A percentile compares a stretch with the other conserved stretches of the same genome.
Conservation (phyloP, 2,888 invertebrate genomes). For the Syrphus vitripennis region DNA sequence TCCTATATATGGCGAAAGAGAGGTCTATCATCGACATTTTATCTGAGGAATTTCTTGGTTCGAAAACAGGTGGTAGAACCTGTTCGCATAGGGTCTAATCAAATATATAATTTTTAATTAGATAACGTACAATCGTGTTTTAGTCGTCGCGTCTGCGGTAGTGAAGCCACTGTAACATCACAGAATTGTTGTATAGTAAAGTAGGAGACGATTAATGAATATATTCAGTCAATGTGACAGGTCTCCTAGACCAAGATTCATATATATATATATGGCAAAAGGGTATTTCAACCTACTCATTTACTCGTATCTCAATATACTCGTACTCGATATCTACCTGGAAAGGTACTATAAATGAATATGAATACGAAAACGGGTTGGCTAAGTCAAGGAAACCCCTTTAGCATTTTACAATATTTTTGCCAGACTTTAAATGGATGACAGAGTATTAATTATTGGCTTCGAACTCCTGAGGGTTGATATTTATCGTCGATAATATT, state of each 20-base stretch:
- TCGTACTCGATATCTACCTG: background rate
- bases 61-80: conserved; percentile 53
- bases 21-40: conserved; percentile 5
- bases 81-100: conserved; percentile 50
- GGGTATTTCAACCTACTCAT: too few species aligned
- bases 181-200: background rate
- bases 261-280: background rate
- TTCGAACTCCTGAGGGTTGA: conserved; percentile 20
- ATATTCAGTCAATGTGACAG: conserved; percentile 39
- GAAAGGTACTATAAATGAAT: background rate
- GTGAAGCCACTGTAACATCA: background rate
- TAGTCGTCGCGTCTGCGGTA: background rate
- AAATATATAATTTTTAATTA: conserved; percentile 66
- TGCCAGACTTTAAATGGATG: conserved; percentile 45
- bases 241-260: conserved; percentile 26
- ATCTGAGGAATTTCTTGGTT: conserved; percentile 1
- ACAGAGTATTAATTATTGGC: conserved; percentile 55
- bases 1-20: background rate
- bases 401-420: conserved; percentile 34
- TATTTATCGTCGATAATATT: conserved; percentile 50
- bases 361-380: background rate
- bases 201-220: conserved; percentile 60
- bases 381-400: conserved; percentile 28
- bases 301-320: too few species aligned
- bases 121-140: conserved; percentile 12